Evolutionary conservation across 2,113 vertebrate genomes (phyloP), one percentile per base, ranked within the genome.

Genomic region (Leucoraja erinaceus): DNA sequence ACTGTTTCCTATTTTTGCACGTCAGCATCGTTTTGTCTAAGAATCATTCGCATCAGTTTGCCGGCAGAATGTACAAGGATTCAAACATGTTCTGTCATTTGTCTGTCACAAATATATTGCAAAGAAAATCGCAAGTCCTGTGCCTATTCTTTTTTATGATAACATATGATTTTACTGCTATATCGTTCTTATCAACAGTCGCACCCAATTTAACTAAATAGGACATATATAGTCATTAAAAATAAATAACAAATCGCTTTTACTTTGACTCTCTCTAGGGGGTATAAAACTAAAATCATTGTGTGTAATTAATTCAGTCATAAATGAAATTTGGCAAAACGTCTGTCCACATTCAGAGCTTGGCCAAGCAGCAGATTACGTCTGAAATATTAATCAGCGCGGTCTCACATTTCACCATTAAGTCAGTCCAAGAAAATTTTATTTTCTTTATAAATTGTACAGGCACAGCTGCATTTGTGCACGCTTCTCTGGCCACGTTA

Each of bases 221-320:
- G 90, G 90, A 54, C 90, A 91, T 33, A 66, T 74, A 91, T 66
- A 4, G 33, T 72, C 66, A 91, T 91, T 91, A 91, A 91, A 91
- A 91, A 91, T 91, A 74, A 72, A 91, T 91, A 54, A 91, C 68
- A 72, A 91, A 72, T 91, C 66, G 38, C 18, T 91, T 74, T 91
- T 91, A 90, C 88, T 70, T 11, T 68, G 66, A 70, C 63, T 91
- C 90, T 91, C 90, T 54, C 70, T 68, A 91, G 38, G 90, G 18
- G 90, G 68, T 54, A 91, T 72, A 54, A 91, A 91, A 90, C 90
- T 18, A 91, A 91, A 91, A 91, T 91, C 90, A 70, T 72, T 72
- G 68, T 91, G 90, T 91, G 90, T 91, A 91, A 91, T 91, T 91
- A 91, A 91, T 91, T 91, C 90, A 74, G 90, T 91, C 90, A 91